Base-by-base conservation (phyloP, 2,113 vertebrate genomes). In the Cyanocitta stelleri region DNA sequence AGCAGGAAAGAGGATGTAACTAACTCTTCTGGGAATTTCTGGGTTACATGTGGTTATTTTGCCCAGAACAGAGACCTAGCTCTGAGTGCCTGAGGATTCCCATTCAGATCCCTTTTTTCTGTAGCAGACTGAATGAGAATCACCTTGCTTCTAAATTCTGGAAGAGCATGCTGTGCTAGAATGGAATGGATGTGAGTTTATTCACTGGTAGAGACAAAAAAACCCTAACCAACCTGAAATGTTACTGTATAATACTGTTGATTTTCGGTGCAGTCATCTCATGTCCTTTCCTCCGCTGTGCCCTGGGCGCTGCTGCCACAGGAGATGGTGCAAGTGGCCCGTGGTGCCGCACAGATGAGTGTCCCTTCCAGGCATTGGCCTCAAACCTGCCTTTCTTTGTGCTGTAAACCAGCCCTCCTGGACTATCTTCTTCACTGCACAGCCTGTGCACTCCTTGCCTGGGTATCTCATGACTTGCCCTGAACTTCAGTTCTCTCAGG, bases 151-250 rank as follows among this genome's bases (percentile, higher is more conserved):
- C 20, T 69, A 6, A 87, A 76, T 29, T 75, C 67, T 52, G 62
- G 19, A 55, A 67, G 35, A 79, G 16, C 2, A 3, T 8, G 15
- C 44, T 85, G 9, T 64, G 18, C 61, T 74, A 49, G 48, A 35
- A 22, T 48, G 39, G 19, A 78, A 71, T 49, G 35, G 35, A 52
- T 74, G 9, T 72, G 41, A 67, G 12, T 55, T 85, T 75, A n/a
- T 64, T 82, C 48, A 49, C 18, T 52, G 27, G 29, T n/a, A 66
- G 22, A 46, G 73, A 62, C 9, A 6, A 49, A 16, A 17, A 13
- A 48, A 0, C 0, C 2, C 6, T 21, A 62, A 39, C 3, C 14
- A 69, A 39, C 9, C 12, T 46, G 23, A 54, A 21, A 32, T 74
- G 66, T 86, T 91, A 43, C 37, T 41, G 4, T 48, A 20, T 46